Evolutionary conservation across 2,113 vertebrate genomes (phyloP).

Genomic region (Morone chrysops): DNA sequence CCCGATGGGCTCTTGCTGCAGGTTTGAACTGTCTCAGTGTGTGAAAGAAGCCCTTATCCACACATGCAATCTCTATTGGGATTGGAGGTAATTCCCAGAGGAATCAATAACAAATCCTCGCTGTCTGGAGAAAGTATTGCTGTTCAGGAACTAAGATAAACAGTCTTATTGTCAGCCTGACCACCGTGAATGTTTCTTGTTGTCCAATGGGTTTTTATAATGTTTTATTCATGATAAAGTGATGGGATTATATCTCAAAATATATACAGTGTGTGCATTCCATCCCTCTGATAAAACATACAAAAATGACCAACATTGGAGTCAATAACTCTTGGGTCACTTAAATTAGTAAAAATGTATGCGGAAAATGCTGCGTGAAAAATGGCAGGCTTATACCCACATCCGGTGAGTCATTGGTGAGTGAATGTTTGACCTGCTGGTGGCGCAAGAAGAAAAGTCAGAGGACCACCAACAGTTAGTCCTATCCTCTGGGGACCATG

Average conservation of each 20-base stretch:
- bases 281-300: too few relatives aligned
- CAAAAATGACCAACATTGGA: too few relatives aligned
- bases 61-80: slow-evolving; percentile 31
- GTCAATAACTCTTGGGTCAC: too few relatives aligned
- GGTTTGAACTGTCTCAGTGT: neutral
- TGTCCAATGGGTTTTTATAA: neutral
- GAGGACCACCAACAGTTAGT: too few relatives aligned
- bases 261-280: neutral
- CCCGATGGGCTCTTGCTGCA: neutral
- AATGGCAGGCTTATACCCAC: too few relatives aligned
- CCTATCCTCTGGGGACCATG: neutral
- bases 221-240: neutral
- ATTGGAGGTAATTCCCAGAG: slow-evolving; percentile 23
- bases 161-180: neutral
- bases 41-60: slow-evolving; percentile 19
- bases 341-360: too few relatives aligned
- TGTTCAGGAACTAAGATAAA: slow-evolving; percentile 35
- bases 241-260: too few relatives aligned
- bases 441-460: too few relatives aligned
- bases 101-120: slow-evolving; percentile 51
- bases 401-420: too few relatives aligned
- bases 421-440: too few relatives aligned
- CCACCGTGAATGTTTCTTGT: neutral
- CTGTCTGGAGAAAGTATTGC: slow-evolving; percentile 55
- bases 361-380: too few relatives aligned